Evolutionary conservation across 2,113 vertebrate species (phyloP), one percentile per base, ranked within the genome.

Genomic region (Paralichthys olivaceus): DNA sequence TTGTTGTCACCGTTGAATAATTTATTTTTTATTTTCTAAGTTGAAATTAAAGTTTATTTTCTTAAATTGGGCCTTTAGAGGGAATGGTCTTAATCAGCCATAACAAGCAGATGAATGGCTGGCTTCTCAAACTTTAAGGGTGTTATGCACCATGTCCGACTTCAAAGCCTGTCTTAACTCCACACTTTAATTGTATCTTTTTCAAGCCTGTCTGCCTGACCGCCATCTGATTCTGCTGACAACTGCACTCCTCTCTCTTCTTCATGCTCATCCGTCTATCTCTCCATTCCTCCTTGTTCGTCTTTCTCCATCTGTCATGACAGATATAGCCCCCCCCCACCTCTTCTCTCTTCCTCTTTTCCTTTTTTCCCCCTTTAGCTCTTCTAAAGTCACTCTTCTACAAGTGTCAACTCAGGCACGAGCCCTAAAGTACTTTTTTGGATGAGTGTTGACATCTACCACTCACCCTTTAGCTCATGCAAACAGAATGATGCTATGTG

Each of bases 141-240:
- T 93, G 91, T 93, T 94, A 91, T 84, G 83, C 84, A 93, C 93
- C 91, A 65, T 77, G 95, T 93, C 86, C 69, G 79, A 94, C 96
- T 96, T 96, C 97, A 97, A 97, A 97, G 96, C 88, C 73, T 65
- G 75, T 93, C 93, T 96, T 94, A 93, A 96, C 91, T 86, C 94
- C 90, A 93, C 95, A 92, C 94, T 96, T 95, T 95, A 95, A 95
- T 96, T 94, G 89, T 92, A 95, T 96, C 95, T 95, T 91, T 88
- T 94, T 84, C 93, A 92, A 90, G 91, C 87, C 87, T 83, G 92
- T 94, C 93, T 94, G 93, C 93, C 76, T 92, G 92, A 93, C 93
- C 92, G 85, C 83, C 91, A 93, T 76, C 58, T 70, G 91, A 93
- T 96, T 96, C 95, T 95, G 96, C 96, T 95, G 96, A 96, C 92